Evolutionary conservation across 2,797 vertebrate species (phyloP).

Genomic region (Selene dorsalis): DNA sequence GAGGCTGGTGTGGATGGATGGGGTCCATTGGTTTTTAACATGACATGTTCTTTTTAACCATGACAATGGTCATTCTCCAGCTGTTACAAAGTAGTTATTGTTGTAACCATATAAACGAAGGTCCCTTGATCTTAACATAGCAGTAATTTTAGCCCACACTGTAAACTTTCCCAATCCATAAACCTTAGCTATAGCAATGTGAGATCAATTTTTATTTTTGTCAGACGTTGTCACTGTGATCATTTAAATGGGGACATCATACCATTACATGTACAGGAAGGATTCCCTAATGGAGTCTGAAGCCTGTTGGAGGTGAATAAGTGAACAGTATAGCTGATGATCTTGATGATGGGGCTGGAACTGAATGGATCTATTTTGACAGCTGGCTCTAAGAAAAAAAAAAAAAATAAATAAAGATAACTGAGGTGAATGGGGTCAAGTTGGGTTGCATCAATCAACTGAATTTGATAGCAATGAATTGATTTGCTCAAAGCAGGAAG

Average conservation of each 20-base stretch:
- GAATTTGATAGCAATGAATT: neutral
- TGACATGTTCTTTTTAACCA: neutral
- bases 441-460: neutral
- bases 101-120: neutral
- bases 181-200: neutral
- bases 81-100: conserved; percentile 1
- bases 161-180: neutral
- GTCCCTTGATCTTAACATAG: neutral
- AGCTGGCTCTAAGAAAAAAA: neutral
- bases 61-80: neutral
- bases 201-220: conserved; percentile 7
- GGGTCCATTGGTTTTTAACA: neutral
- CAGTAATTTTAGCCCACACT: neutral
- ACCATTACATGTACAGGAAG: neutral
- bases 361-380: neutral
- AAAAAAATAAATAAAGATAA: too few relatives aligned
- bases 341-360: neutral
- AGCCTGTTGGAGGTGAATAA: neutral
- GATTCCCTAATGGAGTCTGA: neutral
- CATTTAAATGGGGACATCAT: neutral
- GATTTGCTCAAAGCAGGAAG: too few relatives aligned
- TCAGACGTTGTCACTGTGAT: neutral
- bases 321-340: conserved; percentile 1
- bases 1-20: neutral
- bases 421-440: neutral